Conservation (phyloP, 2,113 vertebrate species). For the Fulmarus glacialis region DNA sequence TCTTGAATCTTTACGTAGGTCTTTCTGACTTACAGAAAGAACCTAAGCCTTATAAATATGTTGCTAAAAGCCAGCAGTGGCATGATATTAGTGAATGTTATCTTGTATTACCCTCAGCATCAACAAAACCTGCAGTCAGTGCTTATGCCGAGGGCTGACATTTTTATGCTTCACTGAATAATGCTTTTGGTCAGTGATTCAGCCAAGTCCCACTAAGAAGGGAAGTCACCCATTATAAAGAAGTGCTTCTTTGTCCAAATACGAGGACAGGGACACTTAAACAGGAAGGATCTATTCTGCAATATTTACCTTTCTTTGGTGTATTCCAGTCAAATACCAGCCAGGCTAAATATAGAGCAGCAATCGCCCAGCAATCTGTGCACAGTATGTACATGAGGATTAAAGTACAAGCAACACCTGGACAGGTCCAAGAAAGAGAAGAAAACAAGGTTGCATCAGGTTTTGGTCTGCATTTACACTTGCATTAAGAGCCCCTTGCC, state of each 20-base stretch:
- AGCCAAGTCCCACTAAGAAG: neutral
- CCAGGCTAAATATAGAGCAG: constrained; percentile 91
- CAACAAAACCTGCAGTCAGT: neutral
- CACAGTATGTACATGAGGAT: constrained; percentile 91
- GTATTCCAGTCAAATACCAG: constrained; percentile 97
- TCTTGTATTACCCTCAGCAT: neutral
- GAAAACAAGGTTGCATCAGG: neutral
- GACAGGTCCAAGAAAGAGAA: neutral
- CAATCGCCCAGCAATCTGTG: constrained; percentile 91
- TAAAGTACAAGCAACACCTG: constrained; percentile 84
- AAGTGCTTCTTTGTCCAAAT: neutral
- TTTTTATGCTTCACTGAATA: neutral
- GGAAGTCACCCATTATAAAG: neutral
- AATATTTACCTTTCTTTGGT: constrained; percentile 87
- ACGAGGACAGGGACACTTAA: neutral
- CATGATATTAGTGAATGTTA: neutral
- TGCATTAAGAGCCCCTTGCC: neutral
- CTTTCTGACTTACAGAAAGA: neutral
- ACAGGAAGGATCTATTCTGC: neutral
- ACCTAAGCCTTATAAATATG: neutral
- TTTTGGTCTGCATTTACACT: neutral
- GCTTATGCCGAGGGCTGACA: neutral
- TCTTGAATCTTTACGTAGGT: neutral
- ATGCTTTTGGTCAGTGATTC: neutral
- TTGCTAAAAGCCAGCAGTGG: neutral